phyloP scores from a whole-genome alignment of 1,140 invertebrate species.

The Pseudomyrmex flavicornis region DNA sequence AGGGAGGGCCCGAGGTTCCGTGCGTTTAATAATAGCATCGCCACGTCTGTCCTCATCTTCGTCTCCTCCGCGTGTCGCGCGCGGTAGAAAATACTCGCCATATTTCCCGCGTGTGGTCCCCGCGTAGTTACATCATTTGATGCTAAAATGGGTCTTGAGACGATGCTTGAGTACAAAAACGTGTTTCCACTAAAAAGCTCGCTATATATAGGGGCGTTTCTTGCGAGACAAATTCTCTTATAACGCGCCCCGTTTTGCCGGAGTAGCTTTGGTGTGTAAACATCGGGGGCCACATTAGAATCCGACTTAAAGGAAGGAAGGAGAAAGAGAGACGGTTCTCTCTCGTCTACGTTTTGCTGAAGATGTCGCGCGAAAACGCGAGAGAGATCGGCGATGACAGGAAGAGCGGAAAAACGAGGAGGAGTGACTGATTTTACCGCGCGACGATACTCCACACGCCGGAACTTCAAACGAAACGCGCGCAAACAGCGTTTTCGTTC shows the following conservation, averaged over 20 bases:
- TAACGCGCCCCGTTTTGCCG: slow-evolving; percentile 26
- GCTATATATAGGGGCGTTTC: slow-evolving; percentile 64
- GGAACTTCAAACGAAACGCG: slow-evolving; percentile 22
- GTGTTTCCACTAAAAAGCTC: slow-evolving; percentile 71
- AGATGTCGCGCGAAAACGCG: slow-evolving; percentile 27
- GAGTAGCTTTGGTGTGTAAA: slow-evolving; percentile 37
- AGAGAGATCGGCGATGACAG: slow-evolving; percentile 2
- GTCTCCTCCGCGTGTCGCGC: slow-evolving; percentile 18
- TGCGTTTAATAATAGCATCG: slow-evolving; percentile 72
- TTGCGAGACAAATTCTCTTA: slow-evolving; percentile 60
- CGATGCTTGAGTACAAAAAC: slow-evolving; percentile 73
- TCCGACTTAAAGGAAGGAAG: slow-evolving; percentile 11
- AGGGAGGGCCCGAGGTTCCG: slow-evolving; percentile 3
- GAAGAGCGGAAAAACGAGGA: background rate
- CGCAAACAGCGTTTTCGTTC: background rate
- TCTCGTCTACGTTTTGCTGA: slow-evolving; percentile 41
- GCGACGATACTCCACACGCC: slow-evolving; percentile 20
- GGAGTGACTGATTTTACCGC: slow-evolving; percentile 38
- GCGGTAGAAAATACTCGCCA: slow-evolving; percentile 68
- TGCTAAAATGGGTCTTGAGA: slow-evolving; percentile 74
- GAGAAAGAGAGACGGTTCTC: slow-evolving; percentile 2
- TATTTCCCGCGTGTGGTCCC: slow-evolving; percentile 73
- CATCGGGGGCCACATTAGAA: slow-evolving; percentile 44
- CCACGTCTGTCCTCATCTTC: slow-evolving; percentile 59
- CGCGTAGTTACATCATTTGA: slow-evolving; percentile 73